Evolutionary conservation across 2,888 invertebrate genomes (phyloP).

Genomic region (Tillus elongatus): DNA sequence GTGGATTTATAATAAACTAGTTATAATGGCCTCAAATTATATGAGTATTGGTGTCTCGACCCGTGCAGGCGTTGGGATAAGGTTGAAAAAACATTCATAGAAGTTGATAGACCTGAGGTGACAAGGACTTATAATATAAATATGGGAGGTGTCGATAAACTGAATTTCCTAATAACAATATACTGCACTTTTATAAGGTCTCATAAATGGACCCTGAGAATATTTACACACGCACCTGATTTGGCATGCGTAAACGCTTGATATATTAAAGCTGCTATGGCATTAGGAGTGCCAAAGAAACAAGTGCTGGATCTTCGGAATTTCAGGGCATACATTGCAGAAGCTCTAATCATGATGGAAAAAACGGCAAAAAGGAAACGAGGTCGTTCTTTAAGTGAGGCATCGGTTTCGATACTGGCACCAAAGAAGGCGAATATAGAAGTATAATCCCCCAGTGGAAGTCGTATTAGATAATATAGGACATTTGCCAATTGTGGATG

Average conservation of each 20-base stretch:
- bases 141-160: constrained; percentile 29
- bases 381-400: background rate
- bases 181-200: constrained; percentile 24
- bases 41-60: constrained; percentile 21
- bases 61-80: constrained; percentile 22
- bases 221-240: constrained; percentile 19
- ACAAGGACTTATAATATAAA: constrained; percentile 22
- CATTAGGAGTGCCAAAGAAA: constrained; percentile 13
- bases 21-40: constrained; percentile 22
- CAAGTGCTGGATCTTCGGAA: constrained; percentile 16
- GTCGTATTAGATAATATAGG: background rate
- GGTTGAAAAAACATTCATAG: constrained; percentile 17
- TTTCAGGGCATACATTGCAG: constrained; percentile 15
- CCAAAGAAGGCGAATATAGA: background rate
- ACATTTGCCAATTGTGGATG: background rate
- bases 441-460: background rate
- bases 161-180: constrained; percentile 24
- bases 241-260: constrained; percentile 15
- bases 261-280: no score
- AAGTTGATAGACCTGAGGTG: constrained; percentile 22
- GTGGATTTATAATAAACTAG: constrained; percentile 21
- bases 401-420: background rate
- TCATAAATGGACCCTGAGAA: constrained; percentile 19
- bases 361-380: constrained; percentile 8
- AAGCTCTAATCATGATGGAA: constrained; percentile 13